Evolutionary conservation across 2,888 invertebrate genomes (phyloP), one percentile per base, ranked within the genome.

Genomic region (Brachyopa scutellaris): DNA sequence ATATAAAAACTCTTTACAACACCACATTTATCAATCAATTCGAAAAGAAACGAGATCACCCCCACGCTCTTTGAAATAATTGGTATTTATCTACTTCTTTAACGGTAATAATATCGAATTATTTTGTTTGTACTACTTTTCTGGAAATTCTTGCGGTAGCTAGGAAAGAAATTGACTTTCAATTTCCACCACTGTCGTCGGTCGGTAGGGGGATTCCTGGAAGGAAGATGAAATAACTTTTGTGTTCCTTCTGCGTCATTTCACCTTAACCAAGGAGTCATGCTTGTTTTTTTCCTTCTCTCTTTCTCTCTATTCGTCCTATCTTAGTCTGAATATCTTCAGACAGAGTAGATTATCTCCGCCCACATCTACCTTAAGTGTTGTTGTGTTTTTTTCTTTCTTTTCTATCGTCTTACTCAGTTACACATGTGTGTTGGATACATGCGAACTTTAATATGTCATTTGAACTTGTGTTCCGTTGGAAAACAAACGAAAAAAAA

Each of bases 61-160:
- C 11, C 17, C 17, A 26, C 19, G 5, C 26, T 38, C 21, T 31
- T 59, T 8, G n/a, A 51, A 67, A 31, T 69, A 62, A 77, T 77
- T 77, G 69, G 17, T 61, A 61, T 73, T 73, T 62, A 78, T 80
- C 77, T 69, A 64, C 70, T 80, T 70, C 57, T 33, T 77, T 74
- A 79, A 69, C 66, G 51, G 51, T 83, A 73, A 84, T 82, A 82
- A 80, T 76, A 83, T 66, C 70, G 66, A 84, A 84, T 85, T 83
- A 84, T 85, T 80, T 47, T 62, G 21, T 74, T 64, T 45, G 13
- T 53, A 66, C 69, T 64, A 61, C 19, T 19, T 31, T 31, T 45
- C 26, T 26, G 26, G 26, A 26, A 26, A 26, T 26, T n/a, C 21
- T 38, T 15, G 33, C 8, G 11, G 23, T 21, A 13, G 8, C 53